Conservation (phyloP, 1,140 invertebrate species). For the Pygmarrhopalites habei region DNA sequence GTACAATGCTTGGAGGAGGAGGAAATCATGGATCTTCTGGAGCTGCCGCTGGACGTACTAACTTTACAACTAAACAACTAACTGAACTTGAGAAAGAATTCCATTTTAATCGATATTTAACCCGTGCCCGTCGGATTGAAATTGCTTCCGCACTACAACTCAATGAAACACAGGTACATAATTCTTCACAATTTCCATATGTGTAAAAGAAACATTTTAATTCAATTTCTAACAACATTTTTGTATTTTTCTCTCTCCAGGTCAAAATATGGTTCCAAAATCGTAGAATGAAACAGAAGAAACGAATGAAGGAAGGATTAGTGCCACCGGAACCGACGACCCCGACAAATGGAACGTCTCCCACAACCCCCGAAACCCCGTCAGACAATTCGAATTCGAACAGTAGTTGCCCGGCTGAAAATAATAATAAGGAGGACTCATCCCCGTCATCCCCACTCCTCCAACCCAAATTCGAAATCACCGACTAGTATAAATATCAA, state of each 20-base stretch:
- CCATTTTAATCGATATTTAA: slow-evolving; percentile 98
- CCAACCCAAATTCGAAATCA: slow-evolving; percentile 10
- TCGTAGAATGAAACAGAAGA: slow-evolving; percentile 87
- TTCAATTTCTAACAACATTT: no score
- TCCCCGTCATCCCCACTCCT: slow-evolving; percentile 28
- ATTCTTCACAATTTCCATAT: no score
- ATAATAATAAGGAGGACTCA: slow-evolving; percentile 25
- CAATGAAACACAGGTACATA: slow-evolving; percentile 91
- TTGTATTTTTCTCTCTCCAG: slow-evolving; percentile 30
- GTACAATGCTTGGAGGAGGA: slow-evolving; percentile 19
- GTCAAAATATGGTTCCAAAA: slow-evolving; percentile 91
- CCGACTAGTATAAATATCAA: background rate
- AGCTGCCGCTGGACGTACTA: slow-evolving; percentile 84
- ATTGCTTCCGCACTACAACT: slow-evolving; percentile 92
- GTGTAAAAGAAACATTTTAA: no score
- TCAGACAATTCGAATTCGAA: slow-evolving; percentile 39
- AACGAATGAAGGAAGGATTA: slow-evolving; percentile 82
- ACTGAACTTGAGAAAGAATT: slow-evolving; percentile 99
- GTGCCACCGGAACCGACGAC: slow-evolving; percentile 54
- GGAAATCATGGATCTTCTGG: slow-evolving; percentile 25
- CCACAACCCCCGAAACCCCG: slow-evolving; percentile 38
- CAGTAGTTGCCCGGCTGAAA: slow-evolving; percentile 37
- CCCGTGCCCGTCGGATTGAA: slow-evolving; percentile 89
- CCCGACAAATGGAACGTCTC: slow-evolving; percentile 33
- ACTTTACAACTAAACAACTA: slow-evolving; percentile 98